Evolutionary conservation across 1,140 invertebrate genomes (phyloP).

Genomic region (Tigriopus japonicus): DNA sequence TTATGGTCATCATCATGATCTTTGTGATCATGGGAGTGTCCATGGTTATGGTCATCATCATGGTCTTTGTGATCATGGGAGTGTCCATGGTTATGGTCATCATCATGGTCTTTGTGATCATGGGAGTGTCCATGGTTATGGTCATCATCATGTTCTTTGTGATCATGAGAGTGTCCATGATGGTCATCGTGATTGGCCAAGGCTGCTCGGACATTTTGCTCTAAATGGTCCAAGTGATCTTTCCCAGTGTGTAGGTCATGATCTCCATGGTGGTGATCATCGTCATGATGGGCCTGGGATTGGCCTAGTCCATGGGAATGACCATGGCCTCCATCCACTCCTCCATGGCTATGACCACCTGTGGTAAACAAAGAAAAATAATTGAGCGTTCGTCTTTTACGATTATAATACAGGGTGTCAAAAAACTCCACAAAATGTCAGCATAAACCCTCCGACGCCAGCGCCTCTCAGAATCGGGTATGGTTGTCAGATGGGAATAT

Average conservation of each 20-base stretch:
- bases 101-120: neutral
- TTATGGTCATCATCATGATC: neutral
- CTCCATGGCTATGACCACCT: neutral
- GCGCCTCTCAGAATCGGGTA: no score
- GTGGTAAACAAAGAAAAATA: neutral
- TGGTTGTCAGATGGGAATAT: no score
- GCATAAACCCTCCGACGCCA: neutral
- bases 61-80: neutral
- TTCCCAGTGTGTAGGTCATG: neutral
- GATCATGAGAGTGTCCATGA: neutral
- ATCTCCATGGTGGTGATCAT: neutral
- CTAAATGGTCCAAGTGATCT: neutral
- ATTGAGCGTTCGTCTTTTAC: neutral
- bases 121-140: neutral
- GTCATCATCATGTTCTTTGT: neutral
- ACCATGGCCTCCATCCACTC: neutral
- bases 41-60: neutral
- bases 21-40: neutral
- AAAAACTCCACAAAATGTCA: neutral
- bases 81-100: neutral
- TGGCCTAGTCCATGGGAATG: neutral
- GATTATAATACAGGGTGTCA: no score
- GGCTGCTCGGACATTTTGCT: neutral
- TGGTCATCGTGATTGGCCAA: neutral
- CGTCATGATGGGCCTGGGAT: neutral